These are phyloP conservation scores for Rotaria magnacalcarata DNA, from an alignment of 2,888 invertebrate genomes.

Conservation along the genomic window DNA sequence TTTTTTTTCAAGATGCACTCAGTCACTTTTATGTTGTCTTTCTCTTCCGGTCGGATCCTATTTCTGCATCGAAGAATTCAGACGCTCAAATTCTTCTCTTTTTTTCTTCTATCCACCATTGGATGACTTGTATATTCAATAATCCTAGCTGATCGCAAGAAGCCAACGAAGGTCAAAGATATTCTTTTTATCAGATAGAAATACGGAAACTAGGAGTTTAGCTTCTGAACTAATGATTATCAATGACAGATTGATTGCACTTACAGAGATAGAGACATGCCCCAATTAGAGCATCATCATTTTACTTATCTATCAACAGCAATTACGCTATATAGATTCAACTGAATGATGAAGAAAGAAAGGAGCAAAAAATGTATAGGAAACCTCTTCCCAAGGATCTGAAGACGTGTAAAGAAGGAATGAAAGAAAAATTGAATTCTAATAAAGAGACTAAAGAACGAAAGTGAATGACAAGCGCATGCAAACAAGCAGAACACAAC, in stretches of 20 bases:
- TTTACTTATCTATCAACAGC: background rate
- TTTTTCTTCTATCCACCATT: background rate
- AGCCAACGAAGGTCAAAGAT: background rate
- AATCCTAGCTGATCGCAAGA: background rate
- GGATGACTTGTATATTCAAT: background rate
- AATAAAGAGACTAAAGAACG: background rate
- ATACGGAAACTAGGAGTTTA: too few relatives aligned
- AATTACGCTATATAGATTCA: background rate
- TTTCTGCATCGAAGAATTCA: background rate
- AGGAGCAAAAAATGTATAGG: too few relatives aligned
- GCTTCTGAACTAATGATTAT: too few relatives aligned
- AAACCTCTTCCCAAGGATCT: background rate
- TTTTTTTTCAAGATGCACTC: background rate
- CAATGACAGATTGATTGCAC: too few relatives aligned
- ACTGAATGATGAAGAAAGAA: background rate
- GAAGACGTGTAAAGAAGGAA: background rate
- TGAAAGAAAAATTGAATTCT: background rate
- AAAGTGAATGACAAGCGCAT: background rate
- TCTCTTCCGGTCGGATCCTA: background rate
- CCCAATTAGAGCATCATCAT: background rate
- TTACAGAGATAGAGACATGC: background rate
- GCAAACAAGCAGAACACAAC: background rate
- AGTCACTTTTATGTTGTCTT: background rate
- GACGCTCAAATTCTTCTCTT: background rate
- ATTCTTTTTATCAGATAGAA: background rate